Base-by-base conservation (phyloP, 1,140 invertebrate genomes). In the Drosophila quadrilineata region DNA sequence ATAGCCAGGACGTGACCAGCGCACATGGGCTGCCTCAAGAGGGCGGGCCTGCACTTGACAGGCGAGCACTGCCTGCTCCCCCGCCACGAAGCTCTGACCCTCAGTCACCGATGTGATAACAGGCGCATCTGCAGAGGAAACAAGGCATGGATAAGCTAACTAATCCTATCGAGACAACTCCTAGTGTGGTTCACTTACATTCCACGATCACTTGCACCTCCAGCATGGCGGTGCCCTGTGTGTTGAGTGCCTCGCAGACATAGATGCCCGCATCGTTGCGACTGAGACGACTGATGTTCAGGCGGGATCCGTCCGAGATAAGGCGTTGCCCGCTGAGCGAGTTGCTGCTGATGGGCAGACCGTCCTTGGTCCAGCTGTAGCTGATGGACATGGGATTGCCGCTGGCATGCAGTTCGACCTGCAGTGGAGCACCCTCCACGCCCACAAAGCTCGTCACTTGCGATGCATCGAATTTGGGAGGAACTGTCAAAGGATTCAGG, bases 341-440 rank as follows among this genome's bases (percentile, higher is more conserved):
- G 5, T 86, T 86, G 68, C 59, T 82, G 72, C 70, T 77, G 50
- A 95, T 92, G 0, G 94, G 94, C 22, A 94, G 90, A 10, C 95
- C 95, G 77, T 96, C 94, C 76, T 95, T 95, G 1, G 93, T 95
- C 97, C 97, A 98, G 12, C 94, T 94, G 88, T 97, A 98, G 6
- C 92, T 93, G 62, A 97, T 94, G 21, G 92, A 92, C n/a, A 91
- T 89, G 2, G 98, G 98, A 91, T 98, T 98, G 0, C 94, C 97
- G 54, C 92, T 93, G 5, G 97, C 96, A 68, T 94, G 93, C 3
- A 98, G 91, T 33, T 94, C 93, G 16, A 98, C 92, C 0, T 94
- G 92, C 40, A 95, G 92, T 0, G 94, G 94, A 43, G 98, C 94
- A 12, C 96, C 96, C 88, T 98, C 96, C 6, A 95, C 93, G 1